Percentiles rank a stretch among this genome's conserved stretches.
Evolutionary conservation across 2,888 invertebrate genomes (phyloP).

Genomic region (Ceratothoa steindachneri): DNA sequence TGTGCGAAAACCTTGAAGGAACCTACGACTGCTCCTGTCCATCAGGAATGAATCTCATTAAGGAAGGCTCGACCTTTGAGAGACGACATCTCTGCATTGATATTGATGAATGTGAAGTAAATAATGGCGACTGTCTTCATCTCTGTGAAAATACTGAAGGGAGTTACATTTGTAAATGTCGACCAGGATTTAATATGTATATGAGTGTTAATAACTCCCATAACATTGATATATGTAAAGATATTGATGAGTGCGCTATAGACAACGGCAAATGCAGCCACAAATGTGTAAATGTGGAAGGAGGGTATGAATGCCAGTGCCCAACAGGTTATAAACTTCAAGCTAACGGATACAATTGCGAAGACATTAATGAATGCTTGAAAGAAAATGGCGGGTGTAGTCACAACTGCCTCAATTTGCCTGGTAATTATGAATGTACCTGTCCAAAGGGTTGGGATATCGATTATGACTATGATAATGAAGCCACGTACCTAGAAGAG

Average conservation of each 20-base stretch:
- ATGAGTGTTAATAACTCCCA: constrained; percentile 53
- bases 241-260: constrained; percentile 54
- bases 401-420: constrained; percentile 58
- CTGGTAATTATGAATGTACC: constrained; percentile 52
- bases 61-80: constrained; percentile 49
- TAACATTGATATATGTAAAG: constrained; percentile 47
- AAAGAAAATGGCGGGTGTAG: constrained; percentile 53
- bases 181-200: constrained; percentile 55
- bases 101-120: constrained; percentile 46
- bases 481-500: constrained; percentile 5
- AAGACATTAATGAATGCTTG: constrained; percentile 55
- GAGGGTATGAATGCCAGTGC: constrained; percentile 53
- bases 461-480: constrained; percentile 28
- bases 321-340: constrained; percentile 48
- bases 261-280: constrained; percentile 53
- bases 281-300: constrained; percentile 54
- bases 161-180: constrained; percentile 33
- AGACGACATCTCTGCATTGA: constrained; percentile 50
- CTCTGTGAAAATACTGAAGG: constrained; percentile 40
- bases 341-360: constrained; percentile 50
- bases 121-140: constrained; percentile 50
- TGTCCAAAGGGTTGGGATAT: constrained; percentile 51
- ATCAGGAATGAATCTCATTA: constrained; percentile 54
- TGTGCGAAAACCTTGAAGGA: constrained; percentile 58
- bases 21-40: constrained; percentile 61